phyloP scores from a whole-genome alignment of 1,140 invertebrate species.

The Vollenhovia emeryi region DNA sequence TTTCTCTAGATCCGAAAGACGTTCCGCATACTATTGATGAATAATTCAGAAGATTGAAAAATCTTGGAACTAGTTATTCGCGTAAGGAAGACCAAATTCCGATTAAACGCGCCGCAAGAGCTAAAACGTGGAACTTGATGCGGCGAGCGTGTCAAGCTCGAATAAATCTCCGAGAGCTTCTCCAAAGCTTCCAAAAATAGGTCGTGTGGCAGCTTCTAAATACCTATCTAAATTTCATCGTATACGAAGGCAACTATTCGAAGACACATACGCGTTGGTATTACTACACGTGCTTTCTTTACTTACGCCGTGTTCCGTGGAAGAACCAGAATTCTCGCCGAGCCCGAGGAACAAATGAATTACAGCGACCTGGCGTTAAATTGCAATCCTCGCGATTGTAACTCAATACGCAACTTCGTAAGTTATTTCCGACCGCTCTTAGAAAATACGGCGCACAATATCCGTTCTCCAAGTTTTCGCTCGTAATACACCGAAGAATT shows the following conservation, averaged over 20 bases:
- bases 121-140: not conserved
- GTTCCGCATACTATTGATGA: not conserved
- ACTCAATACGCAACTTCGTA: not conserved
- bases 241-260: conserved; percentile 80
- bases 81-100: conserved; percentile 35
- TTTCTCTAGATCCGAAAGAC: not conserved
- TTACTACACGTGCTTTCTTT: conserved; percentile 34
- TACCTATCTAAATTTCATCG: conserved; percentile 67
- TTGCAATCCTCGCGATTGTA: not conserved
- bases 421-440: not conserved
- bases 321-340: conserved; percentile 8
- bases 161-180: conserved; percentile 21
- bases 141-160: not conserved
- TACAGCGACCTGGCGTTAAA: not conserved
- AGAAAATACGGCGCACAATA: not conserved
- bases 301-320: conserved; percentile 1
- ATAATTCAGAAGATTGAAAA: conserved; percentile 13
- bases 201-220: conserved; percentile 63
- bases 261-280: conserved; percentile 75
- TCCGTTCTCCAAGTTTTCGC: not conserved
- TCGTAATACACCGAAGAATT: not conserved
- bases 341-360: not conserved
- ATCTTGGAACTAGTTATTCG: not conserved
- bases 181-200: conserved; percentile 76
- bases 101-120: not conserved